These are phyloP conservation scores for Cherax quadricarinatus DNA, from an alignment of 1,140 invertebrate genomes.

Conservation along the genomic window DNA sequence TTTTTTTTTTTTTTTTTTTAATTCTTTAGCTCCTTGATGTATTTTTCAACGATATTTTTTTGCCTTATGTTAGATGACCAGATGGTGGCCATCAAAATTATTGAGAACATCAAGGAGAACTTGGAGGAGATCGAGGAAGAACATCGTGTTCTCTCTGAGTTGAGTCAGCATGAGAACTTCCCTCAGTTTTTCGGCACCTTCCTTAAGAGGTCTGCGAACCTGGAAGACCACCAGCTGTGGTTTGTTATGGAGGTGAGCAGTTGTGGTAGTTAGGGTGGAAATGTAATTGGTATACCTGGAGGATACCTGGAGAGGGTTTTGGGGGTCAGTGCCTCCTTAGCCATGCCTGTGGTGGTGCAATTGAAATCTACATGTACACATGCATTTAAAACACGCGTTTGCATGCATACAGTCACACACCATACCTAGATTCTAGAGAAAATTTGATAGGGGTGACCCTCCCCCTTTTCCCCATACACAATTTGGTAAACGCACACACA, in stretches of 20 bases:
- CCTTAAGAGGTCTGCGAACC: conserved; percentile 81
- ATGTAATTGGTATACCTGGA: background rate
- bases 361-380: no score
- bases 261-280: background rate
- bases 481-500: no score
- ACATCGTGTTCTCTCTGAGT: conserved; percentile 85
- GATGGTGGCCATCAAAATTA: conserved; percentile 87
- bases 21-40: no score
- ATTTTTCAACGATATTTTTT: background rate
- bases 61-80: conserved; percentile 75
- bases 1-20: no score
- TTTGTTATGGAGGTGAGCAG: conserved; percentile 87
- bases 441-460: no score
- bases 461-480: no score
- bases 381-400: no score
- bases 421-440: no score
- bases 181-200: conserved; percentile 87
- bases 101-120: conserved; percentile 90
- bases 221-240: conserved; percentile 88
- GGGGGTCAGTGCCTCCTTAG: no score
- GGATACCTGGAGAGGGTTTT: no score
- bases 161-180: conserved; percentile 87
- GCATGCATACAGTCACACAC: no score
- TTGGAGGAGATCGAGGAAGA: conserved; percentile 92
- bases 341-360: no score